Evolutionary conservation across 2,888 invertebrate genomes (phyloP).

Genomic region (Caenorhabditis doughertyi): DNA sequence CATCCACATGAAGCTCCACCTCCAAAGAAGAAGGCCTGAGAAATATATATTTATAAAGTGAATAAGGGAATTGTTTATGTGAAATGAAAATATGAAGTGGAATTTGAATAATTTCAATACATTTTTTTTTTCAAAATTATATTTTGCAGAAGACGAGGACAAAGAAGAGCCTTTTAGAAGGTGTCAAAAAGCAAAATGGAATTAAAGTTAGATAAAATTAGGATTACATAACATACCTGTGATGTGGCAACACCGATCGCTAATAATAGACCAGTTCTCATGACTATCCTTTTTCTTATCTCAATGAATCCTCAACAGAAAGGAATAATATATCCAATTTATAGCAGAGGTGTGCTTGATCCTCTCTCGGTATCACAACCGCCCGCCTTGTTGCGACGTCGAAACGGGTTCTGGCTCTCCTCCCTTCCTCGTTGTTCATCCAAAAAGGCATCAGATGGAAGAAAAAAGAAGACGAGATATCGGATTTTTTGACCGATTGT

Average conservation of each 20-base stretch:
- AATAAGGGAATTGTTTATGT: not conserved
- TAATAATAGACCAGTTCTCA: conserved; percentile 19
- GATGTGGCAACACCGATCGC: conserved; percentile 11
- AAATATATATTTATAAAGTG: conserved; percentile 13
- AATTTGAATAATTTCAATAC: too few relatives aligned
- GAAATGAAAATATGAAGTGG: not conserved
- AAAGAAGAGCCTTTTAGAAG: too few relatives aligned
- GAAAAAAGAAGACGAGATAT: conserved; percentile 39
- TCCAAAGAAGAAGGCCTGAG: conserved; percentile 74
- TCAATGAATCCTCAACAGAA: not conserved
- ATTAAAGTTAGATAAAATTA: not conserved
- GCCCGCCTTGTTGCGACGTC: conserved; percentile 60
- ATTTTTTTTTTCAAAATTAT: too few relatives aligned
- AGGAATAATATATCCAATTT: conserved; percentile 30
- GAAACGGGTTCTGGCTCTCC: conserved; percentile 40
- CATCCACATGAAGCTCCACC: conserved; percentile 68
- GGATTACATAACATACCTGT: conserved; percentile 28
- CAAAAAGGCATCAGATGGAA: conserved; percentile 31
- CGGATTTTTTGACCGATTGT: conserved; percentile 2
- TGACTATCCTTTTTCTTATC: not conserved
- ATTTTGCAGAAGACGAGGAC: too few relatives aligned
- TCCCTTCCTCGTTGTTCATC: not conserved
- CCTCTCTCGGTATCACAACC: conserved; percentile 44
- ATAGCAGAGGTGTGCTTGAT: conserved; percentile 60
- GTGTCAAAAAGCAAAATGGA: not conserved